Evolutionary conservation across 2,797 vertebrate genomes (phyloP).

Genomic region (Avahi laniger): DNA sequence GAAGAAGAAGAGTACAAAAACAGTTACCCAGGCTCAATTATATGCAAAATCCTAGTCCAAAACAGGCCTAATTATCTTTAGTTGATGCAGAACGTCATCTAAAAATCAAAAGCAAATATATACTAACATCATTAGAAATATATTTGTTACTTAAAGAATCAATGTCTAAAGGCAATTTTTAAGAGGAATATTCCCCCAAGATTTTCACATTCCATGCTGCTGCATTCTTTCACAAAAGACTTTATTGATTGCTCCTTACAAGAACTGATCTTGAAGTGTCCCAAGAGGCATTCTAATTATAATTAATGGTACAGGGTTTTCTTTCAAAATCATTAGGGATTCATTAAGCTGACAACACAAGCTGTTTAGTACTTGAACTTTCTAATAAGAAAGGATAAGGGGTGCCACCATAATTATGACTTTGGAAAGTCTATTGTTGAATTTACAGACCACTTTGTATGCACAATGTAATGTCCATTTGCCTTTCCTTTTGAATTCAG

Average conservation of each 20-base stretch:
- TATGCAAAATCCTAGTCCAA: slow-evolving; percentile 39
- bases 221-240: slow-evolving; percentile 51
- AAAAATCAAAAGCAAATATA: slow-evolving; percentile 49
- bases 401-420: background rate
- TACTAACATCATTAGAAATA: background rate
- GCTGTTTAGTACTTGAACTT: slow-evolving; percentile 60
- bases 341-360: slow-evolving; percentile 70
- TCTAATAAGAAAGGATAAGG: slow-evolving; percentile 39
- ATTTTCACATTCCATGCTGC: background rate
- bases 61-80: slow-evolving; percentile 47
- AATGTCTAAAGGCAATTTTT: background rate
- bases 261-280: slow-evolving; percentile 54
- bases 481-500: slow-evolving; percentile 48
- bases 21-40: background rate
- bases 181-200: background rate
- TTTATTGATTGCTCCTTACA: slow-evolving; percentile 45
- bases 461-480: background rate
- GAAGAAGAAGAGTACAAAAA: background rate
- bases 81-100: background rate
- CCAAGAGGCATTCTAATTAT: slow-evolving; percentile 64
- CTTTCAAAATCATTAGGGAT: slow-evolving; percentile 61
- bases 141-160: slow-evolving; percentile 36
- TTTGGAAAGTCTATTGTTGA: slow-evolving; percentile 40
- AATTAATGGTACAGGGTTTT: slow-evolving; percentile 65
- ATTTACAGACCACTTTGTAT: slow-evolving; percentile 24